phyloP scores from a whole-genome alignment of 1,140 invertebrate genomes.

The Euura lappo region DNA sequence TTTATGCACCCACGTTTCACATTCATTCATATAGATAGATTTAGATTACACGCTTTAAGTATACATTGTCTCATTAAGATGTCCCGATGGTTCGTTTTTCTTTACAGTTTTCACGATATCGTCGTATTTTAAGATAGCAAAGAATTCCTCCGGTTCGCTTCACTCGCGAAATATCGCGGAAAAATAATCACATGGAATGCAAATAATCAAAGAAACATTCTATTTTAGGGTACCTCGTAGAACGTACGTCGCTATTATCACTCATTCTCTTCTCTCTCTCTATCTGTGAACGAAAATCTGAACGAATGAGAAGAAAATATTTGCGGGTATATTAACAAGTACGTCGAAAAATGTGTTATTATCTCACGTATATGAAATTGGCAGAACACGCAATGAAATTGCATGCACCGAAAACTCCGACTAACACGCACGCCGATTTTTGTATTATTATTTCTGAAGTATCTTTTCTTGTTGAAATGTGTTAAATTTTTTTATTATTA shows the following conservation, averaged over 20 bases:
- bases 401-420: background rate
- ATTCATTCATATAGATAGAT: too few species aligned
- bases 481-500: slow-evolving; percentile 13
- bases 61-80: too few species aligned
- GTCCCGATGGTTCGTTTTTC: too few species aligned
- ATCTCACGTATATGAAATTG: too few species aligned
- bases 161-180: background rate
- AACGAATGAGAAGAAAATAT: background rate
- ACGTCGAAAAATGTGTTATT: background rate
- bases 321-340: background rate
- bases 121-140: background rate
- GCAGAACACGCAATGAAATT: too few species aligned
- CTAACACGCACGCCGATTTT: background rate
- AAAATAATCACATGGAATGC: background rate
- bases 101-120: too few species aligned
- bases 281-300: background rate
- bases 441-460: slow-evolving; percentile 9
- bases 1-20: too few species aligned
- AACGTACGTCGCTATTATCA: too few species aligned
- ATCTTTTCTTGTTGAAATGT: slow-evolving; percentile 22
- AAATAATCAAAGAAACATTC: slow-evolving; percentile 2
- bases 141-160: background rate
- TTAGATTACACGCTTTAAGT: too few species aligned
- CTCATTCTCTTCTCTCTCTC: too few species aligned
- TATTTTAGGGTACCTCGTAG: background rate